Evolutionary conservation across 2,888 invertebrate genomes (phyloP).

Genomic region (Euplagia quadripunctaria): DNA sequence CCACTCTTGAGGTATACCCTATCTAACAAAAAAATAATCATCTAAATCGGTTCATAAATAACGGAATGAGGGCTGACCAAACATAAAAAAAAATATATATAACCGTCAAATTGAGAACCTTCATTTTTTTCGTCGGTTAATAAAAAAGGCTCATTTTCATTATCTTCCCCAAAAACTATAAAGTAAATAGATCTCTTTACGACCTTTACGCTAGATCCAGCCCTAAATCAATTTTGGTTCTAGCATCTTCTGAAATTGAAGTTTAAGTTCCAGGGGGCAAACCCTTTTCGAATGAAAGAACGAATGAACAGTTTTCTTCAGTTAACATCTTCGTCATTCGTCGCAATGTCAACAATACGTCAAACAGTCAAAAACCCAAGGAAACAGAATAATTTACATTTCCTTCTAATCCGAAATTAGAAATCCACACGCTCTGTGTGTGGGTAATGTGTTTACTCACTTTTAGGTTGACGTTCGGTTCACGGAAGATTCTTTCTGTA

Average conservation of each 20-base stretch:
- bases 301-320: not conserved
- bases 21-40: too few relatives aligned
- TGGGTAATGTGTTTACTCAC: not conserved
- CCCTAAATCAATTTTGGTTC: too few relatives aligned
- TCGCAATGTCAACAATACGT: constrained; percentile 11
- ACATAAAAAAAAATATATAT: too few relatives aligned
- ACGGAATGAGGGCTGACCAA: too few relatives aligned
- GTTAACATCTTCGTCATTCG: constrained; percentile 5
- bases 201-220: too few relatives aligned
- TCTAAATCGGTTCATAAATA: too few relatives aligned
- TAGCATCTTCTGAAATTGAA: not conserved
- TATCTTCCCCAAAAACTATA: too few relatives aligned
- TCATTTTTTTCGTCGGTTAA: too few relatives aligned
- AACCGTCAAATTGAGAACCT: too few relatives aligned
- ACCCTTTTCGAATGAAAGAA: not conserved
- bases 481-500: not conserved
- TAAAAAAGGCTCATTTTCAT: too few relatives aligned
- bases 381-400: not conserved
- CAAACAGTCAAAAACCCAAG: not conserved
- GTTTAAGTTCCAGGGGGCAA: not conserved
- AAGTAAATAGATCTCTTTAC: too few relatives aligned
- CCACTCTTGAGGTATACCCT: too few relatives aligned
- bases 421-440: not conserved
- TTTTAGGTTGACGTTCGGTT: not conserved
- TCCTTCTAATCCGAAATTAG: constrained; percentile 6